These are phyloP conservation scores for Ornithorhynchus anatinus DNA, from an alignment of 2,113 vertebrate species.

Conservation along the genomic window DNA sequence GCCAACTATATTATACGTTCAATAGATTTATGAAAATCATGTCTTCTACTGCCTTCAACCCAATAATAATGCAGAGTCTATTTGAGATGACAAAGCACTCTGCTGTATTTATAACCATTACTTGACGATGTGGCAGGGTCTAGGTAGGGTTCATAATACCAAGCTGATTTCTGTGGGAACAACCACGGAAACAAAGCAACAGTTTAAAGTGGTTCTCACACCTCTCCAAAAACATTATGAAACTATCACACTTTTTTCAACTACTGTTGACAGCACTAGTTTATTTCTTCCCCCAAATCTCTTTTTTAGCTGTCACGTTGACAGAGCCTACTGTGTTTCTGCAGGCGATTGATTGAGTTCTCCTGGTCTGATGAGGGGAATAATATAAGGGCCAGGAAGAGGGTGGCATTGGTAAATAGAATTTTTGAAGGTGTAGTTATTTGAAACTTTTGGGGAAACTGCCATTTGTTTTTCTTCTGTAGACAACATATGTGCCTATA, in stretches of 20 bases:
- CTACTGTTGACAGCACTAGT: neutral
- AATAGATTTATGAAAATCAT: conserved; percentile 18
- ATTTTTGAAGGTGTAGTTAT: too few species aligned
- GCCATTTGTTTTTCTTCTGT: too few species aligned
- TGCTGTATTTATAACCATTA: neutral
- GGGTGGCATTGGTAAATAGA: too few species aligned
- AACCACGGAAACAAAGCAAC: neutral
- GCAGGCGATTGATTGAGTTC: too few species aligned
- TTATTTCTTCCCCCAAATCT: neutral
- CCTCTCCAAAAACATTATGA: neutral
- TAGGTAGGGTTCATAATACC: too few species aligned
- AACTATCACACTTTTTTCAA: neutral
- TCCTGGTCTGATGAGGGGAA: too few species aligned
- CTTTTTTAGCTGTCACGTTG: too few species aligned
- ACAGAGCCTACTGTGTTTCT: too few species aligned
- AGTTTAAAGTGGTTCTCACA: neutral
- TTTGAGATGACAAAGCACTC: neutral
- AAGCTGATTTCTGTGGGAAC: neutral
- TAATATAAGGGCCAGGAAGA: too few species aligned
- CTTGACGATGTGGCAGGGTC: too few species aligned
- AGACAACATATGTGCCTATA: too few species aligned
- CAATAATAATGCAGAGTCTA: neutral
- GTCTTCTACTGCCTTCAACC: conserved; percentile 36
- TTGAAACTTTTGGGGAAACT: too few species aligned
- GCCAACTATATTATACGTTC: conserved; percentile 18